Conservation (phyloP, 2,797 vertebrate genomes). For the Melanotaenia maccullochi region DNA sequence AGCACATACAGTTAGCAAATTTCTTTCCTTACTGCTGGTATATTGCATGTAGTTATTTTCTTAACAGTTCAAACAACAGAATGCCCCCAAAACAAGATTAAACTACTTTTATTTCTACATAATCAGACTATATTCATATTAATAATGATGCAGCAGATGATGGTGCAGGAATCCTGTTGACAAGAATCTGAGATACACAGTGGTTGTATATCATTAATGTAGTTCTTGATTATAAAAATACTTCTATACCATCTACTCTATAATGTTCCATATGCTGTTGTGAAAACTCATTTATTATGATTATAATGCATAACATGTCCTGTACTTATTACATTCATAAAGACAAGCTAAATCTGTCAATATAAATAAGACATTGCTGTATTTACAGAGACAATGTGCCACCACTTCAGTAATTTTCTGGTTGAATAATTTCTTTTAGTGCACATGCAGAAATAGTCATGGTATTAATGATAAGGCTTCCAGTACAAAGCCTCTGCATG, state of each 20-base stretch:
- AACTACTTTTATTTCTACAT: background rate
- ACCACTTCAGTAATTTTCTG: slow-evolving; percentile 9
- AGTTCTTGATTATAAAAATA: slow-evolving; percentile 55
- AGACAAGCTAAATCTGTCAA: slow-evolving; percentile 5
- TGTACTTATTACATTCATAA: slow-evolving; percentile 41
- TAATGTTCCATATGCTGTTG: slow-evolving; percentile 11
- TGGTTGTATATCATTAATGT: slow-evolving; percentile 1
- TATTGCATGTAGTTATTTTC: slow-evolving; percentile 14
- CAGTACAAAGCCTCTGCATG: slow-evolving; percentile 55
- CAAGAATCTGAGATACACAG: slow-evolving; percentile 17
- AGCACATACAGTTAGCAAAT: background rate
- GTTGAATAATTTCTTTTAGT: slow-evolving; percentile 22
- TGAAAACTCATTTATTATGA: slow-evolving; percentile 16
- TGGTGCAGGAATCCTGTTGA: slow-evolving; percentile 6
- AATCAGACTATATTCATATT: background rate
- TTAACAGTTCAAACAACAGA: slow-evolving; percentile 6
- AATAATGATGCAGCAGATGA: slow-evolving; percentile 26
- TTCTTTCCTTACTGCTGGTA: slow-evolving; percentile 9
- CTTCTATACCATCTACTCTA: slow-evolving; percentile 22
- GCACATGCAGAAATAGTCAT: slow-evolving; percentile 46
- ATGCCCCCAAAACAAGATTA: background rate
- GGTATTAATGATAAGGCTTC: slow-evolving; percentile 14
- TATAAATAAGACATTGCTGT: slow-evolving; percentile 51
- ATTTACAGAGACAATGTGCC: slow-evolving; percentile 32
- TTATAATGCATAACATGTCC: slow-evolving; percentile 13